Percentiles rank a stretch among this genome's conserved stretches.
These are phyloP conservation scores for Sepioteuthis lessoniana DNA, from an alignment of 2,888 invertebrate species.

Conservation along the genomic window DNA sequence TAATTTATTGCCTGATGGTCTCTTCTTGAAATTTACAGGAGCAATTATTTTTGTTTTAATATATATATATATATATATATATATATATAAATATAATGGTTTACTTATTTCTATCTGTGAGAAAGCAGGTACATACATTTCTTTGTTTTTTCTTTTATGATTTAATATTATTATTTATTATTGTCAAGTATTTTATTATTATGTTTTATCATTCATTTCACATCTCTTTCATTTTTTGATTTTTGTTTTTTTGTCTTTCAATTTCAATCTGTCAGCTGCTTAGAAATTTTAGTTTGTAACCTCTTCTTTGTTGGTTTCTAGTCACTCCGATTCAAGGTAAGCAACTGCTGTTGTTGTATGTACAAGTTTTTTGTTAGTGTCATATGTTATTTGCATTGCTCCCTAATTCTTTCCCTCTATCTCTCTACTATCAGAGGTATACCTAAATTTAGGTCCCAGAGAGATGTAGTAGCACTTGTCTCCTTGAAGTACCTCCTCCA, in stretches of 20 bases:
- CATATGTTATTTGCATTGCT: constrained; percentile 10
- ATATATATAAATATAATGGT: not conserved
- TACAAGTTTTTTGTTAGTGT: not conserved
- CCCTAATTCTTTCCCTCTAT: not conserved
- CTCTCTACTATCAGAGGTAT: not conserved
- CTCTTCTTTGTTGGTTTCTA: not conserved
- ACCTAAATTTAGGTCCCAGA: too few species aligned
- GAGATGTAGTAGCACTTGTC: too few species aligned
- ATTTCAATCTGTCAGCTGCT: not conserved
- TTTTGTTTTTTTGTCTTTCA: not conserved
- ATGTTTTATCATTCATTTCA: too few species aligned
- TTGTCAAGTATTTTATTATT: not conserved
- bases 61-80: too few species aligned
- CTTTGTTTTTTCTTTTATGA: not conserved
- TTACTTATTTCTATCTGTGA: not conserved
- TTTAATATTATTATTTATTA: not conserved
- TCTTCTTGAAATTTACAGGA: too few species aligned
- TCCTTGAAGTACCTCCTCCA: too few species aligned
- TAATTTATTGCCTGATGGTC: too few species aligned
- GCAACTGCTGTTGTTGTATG: not conserved
- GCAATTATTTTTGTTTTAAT: too few species aligned
- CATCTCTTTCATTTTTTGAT: not conserved
- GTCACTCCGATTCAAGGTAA: not conserved
- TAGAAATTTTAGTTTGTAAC: not conserved
- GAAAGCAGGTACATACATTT: not conserved